Base-by-base conservation (phyloP, 1,140 invertebrate species). In the Plectrocnemia conspersa region DNA sequence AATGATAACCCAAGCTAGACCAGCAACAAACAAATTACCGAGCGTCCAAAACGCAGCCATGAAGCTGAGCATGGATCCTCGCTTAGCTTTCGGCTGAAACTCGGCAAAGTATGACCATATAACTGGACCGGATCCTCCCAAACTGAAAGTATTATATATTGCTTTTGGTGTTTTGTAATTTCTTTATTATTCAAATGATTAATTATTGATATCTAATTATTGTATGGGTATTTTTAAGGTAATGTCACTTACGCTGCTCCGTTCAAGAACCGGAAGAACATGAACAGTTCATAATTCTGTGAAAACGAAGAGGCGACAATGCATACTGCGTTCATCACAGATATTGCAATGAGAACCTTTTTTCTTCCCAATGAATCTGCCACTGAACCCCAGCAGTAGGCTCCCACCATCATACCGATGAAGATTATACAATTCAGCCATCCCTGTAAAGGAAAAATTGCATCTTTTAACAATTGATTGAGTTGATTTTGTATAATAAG, bases 41-140 rank as follows among this genome's bases (percentile, higher is more conserved):
- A 93, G 79, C 6, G 89, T 92, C 91, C 92, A 96, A 70, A 94
- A 95, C 29, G 90, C 89, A 40, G 92, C 90, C 82, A 95, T 88
- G 66, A 91, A 89, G 61, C 89, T 91, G 52, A 95, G 77, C 88
- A 93, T 93, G 24, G 86, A 84, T 22, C 93, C 93, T 61, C 93
- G 79, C 65, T 88, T 88, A 29, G 84, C 77, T 73, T 92, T 91
- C 16, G 91, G 89, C 69, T 94, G 90, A 71, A 95, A 95, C 74
- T 97, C 93, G 29, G 89, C 88, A 73, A 93, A 94, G 69, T 95
- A 96, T 1, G 91, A 91, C 87, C 92, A 97, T 66, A 95, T 93
- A 36, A 95, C 90, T 49, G 93, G 92, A 65, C 92, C 90, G 66
- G 90, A 94, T 46, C 92, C 92, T 58, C 92, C 92, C 61, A 97